Conservation (phyloP, 2,888 invertebrate genomes). For the Trissolcus japonicus region DNA sequence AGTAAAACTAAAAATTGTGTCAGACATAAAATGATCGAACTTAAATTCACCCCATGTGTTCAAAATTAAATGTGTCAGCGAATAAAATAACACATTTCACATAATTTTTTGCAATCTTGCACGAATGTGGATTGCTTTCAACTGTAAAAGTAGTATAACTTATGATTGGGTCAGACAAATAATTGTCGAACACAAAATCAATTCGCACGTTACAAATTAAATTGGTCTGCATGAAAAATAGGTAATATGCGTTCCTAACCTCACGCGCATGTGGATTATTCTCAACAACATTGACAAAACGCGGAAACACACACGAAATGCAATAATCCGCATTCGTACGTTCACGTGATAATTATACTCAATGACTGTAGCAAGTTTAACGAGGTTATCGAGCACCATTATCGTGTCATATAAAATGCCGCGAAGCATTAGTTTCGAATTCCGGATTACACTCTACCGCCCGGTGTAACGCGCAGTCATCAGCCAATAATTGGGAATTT, state of each 20-base stretch:
- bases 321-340: slow-evolving; percentile 33
- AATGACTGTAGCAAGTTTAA: slow-evolving; percentile 53
- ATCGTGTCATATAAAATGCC: slow-evolving; percentile 55
- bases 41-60: too few species aligned
- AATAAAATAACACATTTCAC: not conserved
- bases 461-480: slow-evolving; percentile 20
- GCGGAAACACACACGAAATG: slow-evolving; percentile 24
- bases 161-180: too few species aligned
- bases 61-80: not conserved
- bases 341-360: slow-evolving; percentile 53
- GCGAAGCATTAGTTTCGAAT: slow-evolving; percentile 51
- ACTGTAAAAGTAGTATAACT: not conserved
- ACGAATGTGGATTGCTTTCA: not conserved
- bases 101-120: not conserved
- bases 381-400: slow-evolving; percentile 57
- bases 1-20: too few species aligned
- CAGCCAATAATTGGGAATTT: not conserved
- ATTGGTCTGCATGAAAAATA: not conserved
- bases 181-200: not conserved
- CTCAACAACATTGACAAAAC: slow-evolving; percentile 26
- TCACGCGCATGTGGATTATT: slow-evolving; percentile 10
- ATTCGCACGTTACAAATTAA: not conserved
- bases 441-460: slow-evolving; percentile 18
- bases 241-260: not conserved
- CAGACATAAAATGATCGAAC: too few species aligned